Percentiles rank a stretch among this genome's conserved stretches.
phyloP scores from a whole-genome alignment of 2,888 invertebrate species.

The Parascotia fuliginaria region DNA sequence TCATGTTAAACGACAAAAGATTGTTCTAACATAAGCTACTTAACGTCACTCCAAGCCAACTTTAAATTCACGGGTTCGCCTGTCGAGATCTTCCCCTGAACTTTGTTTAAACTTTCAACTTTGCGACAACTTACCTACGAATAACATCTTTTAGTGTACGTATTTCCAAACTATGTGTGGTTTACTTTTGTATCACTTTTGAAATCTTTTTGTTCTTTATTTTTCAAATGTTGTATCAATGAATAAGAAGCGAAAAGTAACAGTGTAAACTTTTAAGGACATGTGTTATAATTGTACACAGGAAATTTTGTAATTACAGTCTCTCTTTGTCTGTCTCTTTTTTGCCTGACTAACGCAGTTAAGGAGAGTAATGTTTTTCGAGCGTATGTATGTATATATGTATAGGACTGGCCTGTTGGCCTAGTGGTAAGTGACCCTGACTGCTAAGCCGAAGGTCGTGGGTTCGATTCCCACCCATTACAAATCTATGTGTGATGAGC shows the following conservation, averaged over 20 bases:
- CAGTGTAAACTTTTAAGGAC: no score
- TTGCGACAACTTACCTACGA: constrained; percentile 30
- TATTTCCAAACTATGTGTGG: background rate
- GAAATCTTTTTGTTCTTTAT: background rate
- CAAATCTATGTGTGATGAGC: no score
- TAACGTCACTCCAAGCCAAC: constrained; percentile 18
- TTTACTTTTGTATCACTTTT: background rate
- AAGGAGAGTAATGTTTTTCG: no score
- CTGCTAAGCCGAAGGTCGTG: no score
- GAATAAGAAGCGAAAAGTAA: background rate
- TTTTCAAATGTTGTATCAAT: background rate
- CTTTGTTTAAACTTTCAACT: constrained; percentile 30
- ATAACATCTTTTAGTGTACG: constrained; percentile 25
- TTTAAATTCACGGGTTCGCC: constrained; percentile 23
- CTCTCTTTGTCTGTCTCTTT: no score
- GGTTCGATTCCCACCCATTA: no score
- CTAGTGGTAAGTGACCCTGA: no score
- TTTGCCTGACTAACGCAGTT: no score
- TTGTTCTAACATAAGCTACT: constrained; percentile 18
- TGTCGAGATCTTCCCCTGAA: constrained; percentile 27
- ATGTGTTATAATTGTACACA: no score
- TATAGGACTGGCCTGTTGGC: no score
- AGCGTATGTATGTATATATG: no score
- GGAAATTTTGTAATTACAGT: no score
- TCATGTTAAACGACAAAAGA: constrained; percentile 8